These are phyloP conservation scores for Lasioglossum oenotherae DNA, from an alignment of 2,888 invertebrate species.

Conservation along the genomic window DNA sequence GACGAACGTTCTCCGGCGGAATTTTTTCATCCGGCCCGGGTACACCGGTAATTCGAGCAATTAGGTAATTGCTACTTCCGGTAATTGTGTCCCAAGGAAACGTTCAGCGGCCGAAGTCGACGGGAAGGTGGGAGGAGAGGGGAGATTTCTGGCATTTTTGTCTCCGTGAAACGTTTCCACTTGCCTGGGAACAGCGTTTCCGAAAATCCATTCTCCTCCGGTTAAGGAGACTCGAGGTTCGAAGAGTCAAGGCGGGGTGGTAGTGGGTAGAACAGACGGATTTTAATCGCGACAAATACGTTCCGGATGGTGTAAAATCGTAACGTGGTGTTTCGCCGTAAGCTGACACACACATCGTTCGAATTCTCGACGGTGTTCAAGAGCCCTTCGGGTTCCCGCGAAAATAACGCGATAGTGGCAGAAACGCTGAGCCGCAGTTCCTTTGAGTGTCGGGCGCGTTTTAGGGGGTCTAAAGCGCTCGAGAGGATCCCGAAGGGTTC, in stretches of 20 bases:
- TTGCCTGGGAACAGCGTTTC: neutral
- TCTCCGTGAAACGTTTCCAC: neutral
- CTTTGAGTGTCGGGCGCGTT: conserved; percentile 61
- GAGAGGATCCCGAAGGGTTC: conserved; percentile 59
- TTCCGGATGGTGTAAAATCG: neutral
- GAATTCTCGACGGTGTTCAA: conserved; percentile 38
- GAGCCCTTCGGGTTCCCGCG: conserved; percentile 56
- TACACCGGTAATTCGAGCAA: conserved; percentile 52
- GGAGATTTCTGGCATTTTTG: neutral
- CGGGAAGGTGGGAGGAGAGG: neutral
- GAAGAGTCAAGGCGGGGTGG: neutral
- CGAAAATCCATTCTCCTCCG: neutral
- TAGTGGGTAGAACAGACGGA: neutral
- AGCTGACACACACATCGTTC: conserved; percentile 54
- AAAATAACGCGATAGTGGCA: conserved; percentile 72
- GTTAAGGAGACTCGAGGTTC: neutral
- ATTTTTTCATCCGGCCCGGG: conserved; percentile 43
- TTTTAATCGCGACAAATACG: conserved; percentile 6
- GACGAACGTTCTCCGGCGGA: conserved; percentile 15
- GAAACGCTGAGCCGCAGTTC: conserved; percentile 71
- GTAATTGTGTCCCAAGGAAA: conserved; percentile 45
- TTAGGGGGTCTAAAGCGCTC: conserved; percentile 65
- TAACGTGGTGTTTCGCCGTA: conserved; percentile 27
- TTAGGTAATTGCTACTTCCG: conserved; percentile 54
- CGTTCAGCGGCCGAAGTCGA: conserved; percentile 9